Evolutionary conservation across 2,797 vertebrate species (phyloP), one percentile per base, ranked within the genome.

Genomic region (Spea hammondii): DNA sequence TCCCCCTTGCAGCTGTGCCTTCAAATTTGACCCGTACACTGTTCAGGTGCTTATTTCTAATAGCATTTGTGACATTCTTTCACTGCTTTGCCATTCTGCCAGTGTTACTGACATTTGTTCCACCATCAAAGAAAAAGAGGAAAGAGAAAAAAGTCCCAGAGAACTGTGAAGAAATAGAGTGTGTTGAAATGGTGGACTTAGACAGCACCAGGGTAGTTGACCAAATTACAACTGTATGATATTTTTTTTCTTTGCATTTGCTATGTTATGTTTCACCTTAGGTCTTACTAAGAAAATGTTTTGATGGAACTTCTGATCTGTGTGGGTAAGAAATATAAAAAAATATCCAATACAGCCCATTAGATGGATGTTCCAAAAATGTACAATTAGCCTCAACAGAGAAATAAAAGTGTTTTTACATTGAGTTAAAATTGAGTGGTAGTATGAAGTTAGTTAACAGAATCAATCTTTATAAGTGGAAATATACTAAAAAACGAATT

Each of bases 21-120:
- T 99, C 97, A 86, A 98, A 99, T 94, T 94, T 99, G 89, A 99
- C 97, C 71, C 93, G 87, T 93, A 98, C 97, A 85, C 93, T 99
- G 86, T 99, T 99, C 88, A 95, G 97, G 92, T 99, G 97, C 95
- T 95, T 99, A 91, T 94, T 95, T 89, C 96, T 99, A 88, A 98
- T 97, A 79, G 95, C 96, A 83, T 95, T 95, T 86, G 97, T 98
- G 93, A 97, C 96, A 74, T 97, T 96, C 86, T 95, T 99, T 93
- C 98, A 99, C 93, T 96, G 96, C 84, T 93, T 99, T 87, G 97
- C 97, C 84, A 97, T 99, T 91, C 93, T 99, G 90, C 98, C 98
- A 89, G 95, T 98, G 84, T 95, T 99, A 86, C 94, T 99, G 88
- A 99, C 98, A 88, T 99, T 99, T 89, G 89, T 99, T 86, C 98